Conservation (phyloP, 2,888 invertebrate species). For the Omphaloscelis lunosa region DNA sequence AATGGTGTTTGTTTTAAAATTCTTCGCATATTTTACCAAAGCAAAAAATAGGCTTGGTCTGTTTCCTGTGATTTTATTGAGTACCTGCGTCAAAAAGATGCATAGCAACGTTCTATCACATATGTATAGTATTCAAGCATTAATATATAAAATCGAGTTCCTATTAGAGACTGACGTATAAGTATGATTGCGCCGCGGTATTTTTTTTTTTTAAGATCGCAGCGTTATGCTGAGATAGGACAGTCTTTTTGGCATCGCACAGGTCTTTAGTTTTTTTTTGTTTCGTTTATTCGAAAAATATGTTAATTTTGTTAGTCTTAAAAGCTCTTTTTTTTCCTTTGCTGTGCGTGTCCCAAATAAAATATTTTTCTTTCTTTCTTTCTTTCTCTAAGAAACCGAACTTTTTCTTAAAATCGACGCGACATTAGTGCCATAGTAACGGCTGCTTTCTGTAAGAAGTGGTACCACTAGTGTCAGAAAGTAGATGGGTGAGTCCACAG, state of each 20-base stretch:
- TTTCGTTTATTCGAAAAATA: too few species aligned
- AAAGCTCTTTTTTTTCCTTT: too few species aligned
- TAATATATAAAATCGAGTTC: background rate
- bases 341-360: too few species aligned
- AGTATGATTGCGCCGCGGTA: background rate
- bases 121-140: background rate
- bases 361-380: too few species aligned
- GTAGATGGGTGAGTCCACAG: background rate
- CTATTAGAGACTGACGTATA: background rate
- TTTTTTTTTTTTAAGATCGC: too few species aligned
- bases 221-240: too few species aligned
- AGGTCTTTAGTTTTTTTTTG: too few species aligned
- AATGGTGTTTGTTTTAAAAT: constrained; percentile 54
- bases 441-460: background rate
- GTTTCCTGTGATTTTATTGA: constrained; percentile 32
- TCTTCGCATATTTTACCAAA: constrained; percentile 37
- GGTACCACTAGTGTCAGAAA: background rate
- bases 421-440: background rate
- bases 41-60: constrained; percentile 43
- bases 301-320: too few species aligned
- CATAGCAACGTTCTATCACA: background rate
- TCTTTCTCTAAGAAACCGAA: background rate
- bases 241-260: too few species aligned
- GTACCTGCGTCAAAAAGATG: background rate
- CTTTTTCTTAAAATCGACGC: background rate